Evolutionary conservation across 2,888 invertebrate species (phyloP), one percentile per base, ranked within the genome.

Genomic region (Ectemnius cavifrons): DNA sequence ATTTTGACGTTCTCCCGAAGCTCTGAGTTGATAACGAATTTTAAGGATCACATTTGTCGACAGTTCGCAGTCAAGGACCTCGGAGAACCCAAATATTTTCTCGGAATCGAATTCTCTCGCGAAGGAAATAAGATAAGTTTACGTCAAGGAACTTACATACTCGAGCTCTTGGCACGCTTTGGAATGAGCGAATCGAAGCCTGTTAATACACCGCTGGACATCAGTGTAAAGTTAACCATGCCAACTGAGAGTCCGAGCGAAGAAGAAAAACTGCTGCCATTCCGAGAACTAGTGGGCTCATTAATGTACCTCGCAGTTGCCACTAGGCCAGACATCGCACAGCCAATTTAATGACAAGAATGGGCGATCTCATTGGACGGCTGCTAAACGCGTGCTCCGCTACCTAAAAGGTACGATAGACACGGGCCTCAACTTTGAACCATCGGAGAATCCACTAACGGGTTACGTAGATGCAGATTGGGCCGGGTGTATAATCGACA

Each of bases 271-370:
- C 16, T 16, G 13, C 14, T 8, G 13, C 45, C 52, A 0, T 61
- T 56, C 14, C 11, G 61, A 3, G 67, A 63, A 37, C 14, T 69
- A 0, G 18, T 69, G 0, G 60, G 60, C 3, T n/a, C 47, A 2
- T 52, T 67, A 2, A 67, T 57, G 52, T 67, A 67, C 11, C 18
- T 67, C 11, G 28, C 52, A 11, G 28, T 49, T 1, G 60, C 49
- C 1, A 67, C 59, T 1, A 13, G 67, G 6, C 52, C 52, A 2
- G 67, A 67, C 0, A 67, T 67, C 2, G 49, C 59, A 16, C 47
- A 28, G 52, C 6, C 67, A 67, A 14, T 60, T 52, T 13, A 67
- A 67, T 23, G 46, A 37, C 0, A 47, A n/a, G 4, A 11, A 60
- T 2, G n/a, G 13, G 0, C 8, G n/a, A 4, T 5, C 16, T 1